These are phyloP conservation scores for Leptinotarsa juncta DNA, from an alignment of 2,888 invertebrate species.

Conservation along the genomic window DNA sequence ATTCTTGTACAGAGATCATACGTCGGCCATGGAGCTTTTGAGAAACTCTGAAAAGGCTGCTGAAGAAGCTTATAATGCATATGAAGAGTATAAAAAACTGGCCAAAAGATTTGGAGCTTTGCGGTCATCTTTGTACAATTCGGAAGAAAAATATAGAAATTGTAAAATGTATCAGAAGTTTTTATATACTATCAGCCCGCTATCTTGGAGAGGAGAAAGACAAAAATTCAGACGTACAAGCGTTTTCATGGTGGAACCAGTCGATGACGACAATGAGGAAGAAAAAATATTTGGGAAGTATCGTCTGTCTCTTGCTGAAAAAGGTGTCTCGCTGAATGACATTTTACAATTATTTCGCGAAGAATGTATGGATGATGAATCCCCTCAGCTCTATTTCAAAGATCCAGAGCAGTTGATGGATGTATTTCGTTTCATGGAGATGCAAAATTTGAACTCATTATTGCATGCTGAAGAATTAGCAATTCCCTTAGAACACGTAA, in stretches of 20 bases:
- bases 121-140: conserved; percentile 67
- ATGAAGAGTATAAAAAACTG: conserved; percentile 65
- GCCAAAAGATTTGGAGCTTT: conserved; percentile 63
- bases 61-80: conserved; percentile 64
- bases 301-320: conserved; percentile 45
- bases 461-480: conserved; percentile 71
- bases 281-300: conserved; percentile 56
- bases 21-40: conserved; percentile 70
- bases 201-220: conserved; percentile 66
- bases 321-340: conserved; percentile 57
- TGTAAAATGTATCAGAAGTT: conserved; percentile 77
- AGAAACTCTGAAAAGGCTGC: conserved; percentile 67
- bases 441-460: conserved; percentile 74
- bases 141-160: conserved; percentile 73
- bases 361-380: conserved; percentile 64
- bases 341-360: conserved; percentile 67
- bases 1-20: conserved; percentile 73
- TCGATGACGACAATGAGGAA: conserved; percentile 29
- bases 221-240: conserved; percentile 3
- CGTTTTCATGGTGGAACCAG: conserved; percentile 65
- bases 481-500: conserved; percentile 68
- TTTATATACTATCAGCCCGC: conserved; percentile 75
- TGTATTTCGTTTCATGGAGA: conserved; percentile 72
- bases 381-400: conserved; percentile 70
- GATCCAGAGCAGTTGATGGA: conserved; percentile 69